Base-by-base conservation (phyloP, 2,888 invertebrate genomes). In the Pollenia angustigena region DNA sequence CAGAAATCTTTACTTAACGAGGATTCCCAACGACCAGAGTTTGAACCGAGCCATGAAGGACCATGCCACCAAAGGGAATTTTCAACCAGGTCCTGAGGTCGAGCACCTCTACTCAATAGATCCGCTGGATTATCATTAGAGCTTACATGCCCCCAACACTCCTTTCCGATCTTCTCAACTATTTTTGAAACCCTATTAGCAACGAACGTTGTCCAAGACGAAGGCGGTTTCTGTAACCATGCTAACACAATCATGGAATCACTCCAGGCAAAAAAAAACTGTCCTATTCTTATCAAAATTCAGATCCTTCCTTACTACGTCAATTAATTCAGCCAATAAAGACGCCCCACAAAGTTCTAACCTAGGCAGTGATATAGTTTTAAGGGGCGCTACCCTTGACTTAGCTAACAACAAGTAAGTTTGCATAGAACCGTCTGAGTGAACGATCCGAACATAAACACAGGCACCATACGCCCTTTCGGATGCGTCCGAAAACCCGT, bases 381-480 rank as follows among this genome's bases (percentile, higher is more conserved):
- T 62, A 11, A 54, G 16, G 6, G 69, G 42, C 40, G 52, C 69
- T 16, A 54, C 16, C 11, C 42, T 69, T 11, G 52, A 54, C 10
- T 52, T 52, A 1, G 52, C 52, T 42, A 69, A 4, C 18, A 50
- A 32, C 18, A 68, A 68, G 40, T 54, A 10, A 0, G 58, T 48
- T 32, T 68, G 23, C n/a, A 68, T n/a, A 10, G 8, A n/a, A 2
- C 32, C 48, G 4, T 48, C n/a, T 2, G 46, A 40, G 14, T 48
- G 9, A 6, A n/a, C 3, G 10, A 58, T 1, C 0, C 76, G 40
- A 11, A 74, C 48, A 12, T 66, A 76, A 7, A 76, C 44, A 18
- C 64, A 66, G 14, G 64, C 68, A 0, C 66, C 68, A 68, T 78
- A 78, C 12, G 78, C 78, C 9, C 58, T 68, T 12, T 78, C 68